Conservation (phyloP, 2,113 vertebrate species). For the Podarcis muralis region DNA sequence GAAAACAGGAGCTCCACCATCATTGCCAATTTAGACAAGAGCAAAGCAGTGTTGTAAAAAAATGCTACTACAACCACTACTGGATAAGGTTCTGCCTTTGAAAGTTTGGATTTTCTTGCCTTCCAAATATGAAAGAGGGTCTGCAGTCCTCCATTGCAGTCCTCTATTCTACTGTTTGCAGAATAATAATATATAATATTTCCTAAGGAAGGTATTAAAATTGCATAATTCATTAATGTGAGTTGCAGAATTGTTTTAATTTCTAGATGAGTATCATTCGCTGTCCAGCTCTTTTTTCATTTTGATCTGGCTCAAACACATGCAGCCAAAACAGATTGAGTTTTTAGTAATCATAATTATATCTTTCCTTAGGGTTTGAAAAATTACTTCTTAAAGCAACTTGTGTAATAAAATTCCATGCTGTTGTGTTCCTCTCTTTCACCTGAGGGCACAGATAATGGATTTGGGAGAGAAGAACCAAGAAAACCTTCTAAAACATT, state of each 20-base stretch:
- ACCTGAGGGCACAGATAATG: neutral
- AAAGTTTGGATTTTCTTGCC: neutral
- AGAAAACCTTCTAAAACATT: neutral
- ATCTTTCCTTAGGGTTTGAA: neutral
- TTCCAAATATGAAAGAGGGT: neutral
- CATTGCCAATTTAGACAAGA: neutral
- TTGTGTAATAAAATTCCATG: neutral
- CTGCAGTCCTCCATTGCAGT: neutral
- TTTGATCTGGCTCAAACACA: neutral
- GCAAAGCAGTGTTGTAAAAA: neutral
- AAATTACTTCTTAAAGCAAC: constrained; percentile 5
- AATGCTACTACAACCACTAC: neutral
- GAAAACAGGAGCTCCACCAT: neutral
- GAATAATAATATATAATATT: neutral
- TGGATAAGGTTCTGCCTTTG: neutral
- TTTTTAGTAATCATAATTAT: constrained; percentile 2
- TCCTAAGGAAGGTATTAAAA: neutral
- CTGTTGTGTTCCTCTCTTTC: constrained; percentile 1
- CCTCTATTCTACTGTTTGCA: neutral
- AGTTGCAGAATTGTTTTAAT: neutral
- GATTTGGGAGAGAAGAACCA: neutral
- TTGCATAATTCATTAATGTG: neutral
- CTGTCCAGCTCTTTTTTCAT: neutral
- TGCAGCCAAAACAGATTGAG: neutral
- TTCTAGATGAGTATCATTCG: neutral